These are phyloP conservation scores for Reinhardtius hippoglossoides DNA, from an alignment of 2,113 vertebrate genomes.

Conservation along the genomic window DNA sequence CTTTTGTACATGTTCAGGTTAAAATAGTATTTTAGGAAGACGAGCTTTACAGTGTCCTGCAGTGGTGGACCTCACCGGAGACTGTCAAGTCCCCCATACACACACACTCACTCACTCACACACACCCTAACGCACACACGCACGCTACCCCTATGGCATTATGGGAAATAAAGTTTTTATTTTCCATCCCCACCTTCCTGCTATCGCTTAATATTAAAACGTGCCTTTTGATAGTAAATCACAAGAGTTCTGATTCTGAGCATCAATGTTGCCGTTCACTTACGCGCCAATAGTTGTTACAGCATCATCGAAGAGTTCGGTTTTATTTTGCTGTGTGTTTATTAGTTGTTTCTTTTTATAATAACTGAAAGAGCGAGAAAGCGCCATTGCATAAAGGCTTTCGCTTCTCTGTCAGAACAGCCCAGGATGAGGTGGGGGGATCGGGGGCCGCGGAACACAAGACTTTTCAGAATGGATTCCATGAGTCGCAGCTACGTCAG, in stretches of 20 bases:
- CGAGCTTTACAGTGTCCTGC: slow-evolving; percentile 95
- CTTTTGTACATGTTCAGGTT: slow-evolving; percentile 80
- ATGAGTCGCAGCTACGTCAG: slow-evolving; percentile 60
- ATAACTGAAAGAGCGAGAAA: slow-evolving; percentile 77
- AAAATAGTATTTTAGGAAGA: slow-evolving; percentile 94
- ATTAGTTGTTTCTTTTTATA: slow-evolving; percentile 67
- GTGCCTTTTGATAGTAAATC: slow-evolving; percentile 78
- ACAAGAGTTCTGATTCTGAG: slow-evolving; percentile 61
- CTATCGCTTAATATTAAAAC: slow-evolving; percentile 43
- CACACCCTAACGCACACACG: slow-evolving; percentile 61
- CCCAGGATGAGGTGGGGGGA: slow-evolving; percentile 65
- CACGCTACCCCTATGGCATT: slow-evolving; percentile 86
- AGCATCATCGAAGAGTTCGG: slow-evolving; percentile 65
- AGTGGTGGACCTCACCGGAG: slow-evolving; percentile 84
- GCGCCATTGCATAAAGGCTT: slow-evolving; percentile 88
- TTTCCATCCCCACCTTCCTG: slow-evolving; percentile 39
- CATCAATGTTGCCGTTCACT: slow-evolving; percentile 49
- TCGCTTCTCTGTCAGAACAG: slow-evolving; percentile 79
- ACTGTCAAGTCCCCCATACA: slow-evolving; percentile 76
- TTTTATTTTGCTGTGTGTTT: slow-evolving; percentile 34
- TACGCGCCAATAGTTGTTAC: slow-evolving; percentile 68
- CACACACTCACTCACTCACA: slow-evolving; percentile 54
- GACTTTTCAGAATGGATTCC: slow-evolving; percentile 75
- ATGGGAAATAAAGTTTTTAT: slow-evolving; percentile 64
- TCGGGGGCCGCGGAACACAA: slow-evolving; percentile 78